These are phyloP conservation scores for Mesaphorura yosii DNA, from an alignment of 1,140 invertebrate species.

Conservation along the genomic window DNA sequence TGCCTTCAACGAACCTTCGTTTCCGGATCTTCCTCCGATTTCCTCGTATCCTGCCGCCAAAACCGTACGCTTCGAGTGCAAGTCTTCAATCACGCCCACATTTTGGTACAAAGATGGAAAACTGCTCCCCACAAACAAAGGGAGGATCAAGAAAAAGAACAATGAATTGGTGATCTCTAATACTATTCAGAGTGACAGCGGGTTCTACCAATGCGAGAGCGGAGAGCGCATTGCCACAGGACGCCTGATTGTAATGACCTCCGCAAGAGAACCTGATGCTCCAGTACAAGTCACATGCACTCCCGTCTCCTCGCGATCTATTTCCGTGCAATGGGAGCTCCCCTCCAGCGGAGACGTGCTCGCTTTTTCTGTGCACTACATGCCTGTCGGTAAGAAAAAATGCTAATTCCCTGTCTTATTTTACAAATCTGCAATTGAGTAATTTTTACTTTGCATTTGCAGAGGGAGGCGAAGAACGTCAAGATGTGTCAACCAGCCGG, in stretches of 20 bases:
- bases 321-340: slow-evolving; percentile 20
- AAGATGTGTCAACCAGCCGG: slow-evolving; percentile 19
- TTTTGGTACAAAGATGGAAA: slow-evolving; percentile 31
- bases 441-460: not conserved
- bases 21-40: slow-evolving; percentile 4
- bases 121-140: slow-evolving; percentile 23
- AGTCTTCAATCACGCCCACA: slow-evolving; percentile 4
- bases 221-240: slow-evolving; percentile 21
- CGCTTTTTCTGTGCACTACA: slow-evolving; percentile 22
- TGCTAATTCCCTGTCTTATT: not conserved
- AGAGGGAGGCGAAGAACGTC: slow-evolving; percentile 23
- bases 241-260: slow-evolving; percentile 12
- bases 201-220: slow-evolving; percentile 29
- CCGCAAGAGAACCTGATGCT: slow-evolving; percentile 13
- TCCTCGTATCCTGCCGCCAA: slow-evolving; percentile 10
- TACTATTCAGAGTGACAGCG: slow-evolving; percentile 26
- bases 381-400: slow-evolving; percentile 4
- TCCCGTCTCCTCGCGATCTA: slow-evolving; percentile 1
- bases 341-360: not conserved
- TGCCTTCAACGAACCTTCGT: not conserved
- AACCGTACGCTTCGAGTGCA: slow-evolving; percentile 24
- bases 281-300: slow-evolving; percentile 17
- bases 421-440: not conserved
- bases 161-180: slow-evolving; percentile 28
- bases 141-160: slow-evolving; percentile 22